Base-by-base conservation (phyloP, 2,113 vertebrate genomes). In the Ginglymostoma cirratum region DNA sequence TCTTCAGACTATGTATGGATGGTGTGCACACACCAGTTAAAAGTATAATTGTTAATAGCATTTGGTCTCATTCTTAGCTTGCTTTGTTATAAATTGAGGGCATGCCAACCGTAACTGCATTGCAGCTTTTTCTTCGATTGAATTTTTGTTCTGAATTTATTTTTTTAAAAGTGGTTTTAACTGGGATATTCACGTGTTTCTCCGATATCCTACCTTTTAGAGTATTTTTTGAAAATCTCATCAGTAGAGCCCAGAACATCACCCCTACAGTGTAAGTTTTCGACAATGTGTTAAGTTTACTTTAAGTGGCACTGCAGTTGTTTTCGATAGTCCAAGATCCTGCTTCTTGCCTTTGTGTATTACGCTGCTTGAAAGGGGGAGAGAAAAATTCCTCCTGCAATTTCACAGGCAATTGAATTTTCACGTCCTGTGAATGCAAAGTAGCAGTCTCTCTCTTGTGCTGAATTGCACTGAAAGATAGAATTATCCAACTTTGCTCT, bases 401-500 rank as follows among this genome's bases (percentile, higher is more conserved):
- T 48, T 94, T 94, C 66, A 42, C 66, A 70, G 93, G 93, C 93
- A 94, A 70, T 70, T 70, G 34, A 61, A 70, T 94, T 94, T 94
- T 70, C 66, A 70, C 67, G 24, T 94, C 66, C 61, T 70, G 55
- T 69, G 93, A 69, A 69, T 45, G 65, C 66, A 94, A 27, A 94
- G 42, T 48, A 69, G 93, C 38, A 70, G 67, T 48, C 23, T 34
- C 87, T 92, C 55, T 19, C 87, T 70, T 70, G 42, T 70, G 70
- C 30, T 92, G 55, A 8, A 70, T 45, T 67, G 90, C 90, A 14
- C 27, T 34, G 55, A 61, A 48, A 90, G 87, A 65, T 94, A 38
- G 65, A 94, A 67, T 94, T 94, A 94, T 66, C 65, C 65, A 23
- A 38, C 90, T 23, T 65, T 21, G 55, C 65, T 38, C 12, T 65